Conservation (phyloP, 2,888 invertebrate species). For the Mesorhabditis belari region DNA sequence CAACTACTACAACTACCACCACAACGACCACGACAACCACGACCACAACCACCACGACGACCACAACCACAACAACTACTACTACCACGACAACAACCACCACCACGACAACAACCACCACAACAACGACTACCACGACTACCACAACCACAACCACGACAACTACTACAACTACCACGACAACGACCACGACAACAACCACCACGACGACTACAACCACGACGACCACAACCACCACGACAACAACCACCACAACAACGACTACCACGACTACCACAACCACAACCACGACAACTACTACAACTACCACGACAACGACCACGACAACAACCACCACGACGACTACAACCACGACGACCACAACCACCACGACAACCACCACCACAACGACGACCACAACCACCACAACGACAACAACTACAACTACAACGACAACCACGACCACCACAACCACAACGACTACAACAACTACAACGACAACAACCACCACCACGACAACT, state of each 20-base stretch:
- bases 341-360: background rate
- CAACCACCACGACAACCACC: background rate
- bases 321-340: background rate
- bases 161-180: slow-evolving; percentile 2
- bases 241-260: slow-evolving; percentile 1
- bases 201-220: slow-evolving; percentile 6
- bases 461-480: background rate
- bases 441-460: background rate
- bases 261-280: slow-evolving; percentile 4
- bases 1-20: slow-evolving; percentile 4
- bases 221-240: slow-evolving; percentile 2
- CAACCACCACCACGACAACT: background rate
- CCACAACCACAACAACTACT: slow-evolving; percentile 1
- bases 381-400: background rate
- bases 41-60: slow-evolving; percentile 3
- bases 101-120: slow-evolving; percentile 8
- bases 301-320: slow-evolving; percentile 3
- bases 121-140: background rate
- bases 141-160: slow-evolving; percentile 2
- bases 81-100: slow-evolving; percentile 8
- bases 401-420: background rate
- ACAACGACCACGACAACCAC: slow-evolving; percentile 5
- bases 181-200: slow-evolving; percentile 4
- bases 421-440: background rate
- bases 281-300: background rate